Evolutionary conservation across 2,888 invertebrate genomes (phyloP), one percentile per base, ranked within the genome.

Genomic region (Scaptodrosophila latifasciaeformis): DNA sequence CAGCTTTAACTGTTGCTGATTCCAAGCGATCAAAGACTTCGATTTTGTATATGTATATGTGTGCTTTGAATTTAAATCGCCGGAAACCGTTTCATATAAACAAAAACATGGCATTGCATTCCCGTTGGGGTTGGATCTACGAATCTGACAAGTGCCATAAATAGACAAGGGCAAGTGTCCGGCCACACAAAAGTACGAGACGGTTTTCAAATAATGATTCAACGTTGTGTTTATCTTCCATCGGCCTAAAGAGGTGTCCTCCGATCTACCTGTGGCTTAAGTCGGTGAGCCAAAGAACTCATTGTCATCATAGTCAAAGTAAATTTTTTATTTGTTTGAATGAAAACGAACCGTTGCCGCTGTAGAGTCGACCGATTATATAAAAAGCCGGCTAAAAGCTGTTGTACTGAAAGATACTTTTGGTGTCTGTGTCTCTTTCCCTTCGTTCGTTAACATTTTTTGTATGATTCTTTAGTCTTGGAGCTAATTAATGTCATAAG

Each of bases 61-160:
- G 80, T 69, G 74, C 69, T 80, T 76, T 79, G 75, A 70, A 75
- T 75, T 75, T 75, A 72, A 75, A 75, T 75, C 62, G 64, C 75
- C 75, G 75, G 75, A 75, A 80, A 77, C 77, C 72, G 69, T 74
- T 67, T 70, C 49, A 66, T 63, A 71, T 66, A 62, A 68, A 65
- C 62, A 57, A 49, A 58, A 37, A 49, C 39, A 54, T n/a, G n/a
- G n/a, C n/a, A n/a, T n/a, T n/a, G n/a, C n/a, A n/a, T n/a, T n/a
- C n/a, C n/a, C n/a, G n/a, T 45, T 55, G 67, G 52, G 21, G 43
- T 40, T 45, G 48, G 31, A 48, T 29, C 47, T 44, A 34, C 66
- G 67, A 65, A 46, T 71, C 53, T 44, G 71, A 63, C 71, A 59
- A 72, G 78, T 65, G 65, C 79, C 72, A 78, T 72, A 72, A 72